Evolutionary conservation across 2,797 vertebrate species (phyloP).

Genomic region (Naso thynnoides): DNA sequence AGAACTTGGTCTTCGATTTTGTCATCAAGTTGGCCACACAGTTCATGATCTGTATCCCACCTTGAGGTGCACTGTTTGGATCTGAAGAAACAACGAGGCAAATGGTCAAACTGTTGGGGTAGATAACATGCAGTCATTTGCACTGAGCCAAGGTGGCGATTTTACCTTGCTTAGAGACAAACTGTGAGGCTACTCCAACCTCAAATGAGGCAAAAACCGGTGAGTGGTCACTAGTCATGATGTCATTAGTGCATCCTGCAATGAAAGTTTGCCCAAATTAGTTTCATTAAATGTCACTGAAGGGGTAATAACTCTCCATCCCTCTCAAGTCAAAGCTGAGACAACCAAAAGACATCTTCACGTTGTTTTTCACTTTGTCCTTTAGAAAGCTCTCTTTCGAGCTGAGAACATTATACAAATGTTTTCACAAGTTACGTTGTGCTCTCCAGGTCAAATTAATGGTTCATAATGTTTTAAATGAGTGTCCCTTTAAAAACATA

Average conservation of each 20-base stretch:
- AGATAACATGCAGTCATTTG: not conserved
- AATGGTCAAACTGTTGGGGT: not conserved
- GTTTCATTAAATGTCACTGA: no score
- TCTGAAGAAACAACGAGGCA: slow-evolving; percentile 74
- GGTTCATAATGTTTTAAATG: no score
- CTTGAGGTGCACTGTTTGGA: slow-evolving; percentile 87
- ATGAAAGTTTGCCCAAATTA: slow-evolving; percentile 10
- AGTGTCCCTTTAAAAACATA: not conserved
- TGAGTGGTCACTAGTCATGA: slow-evolving; percentile 97
- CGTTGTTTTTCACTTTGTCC: not conserved
- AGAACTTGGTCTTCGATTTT: slow-evolving; percentile 98
- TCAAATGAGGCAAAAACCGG: slow-evolving; percentile 98
- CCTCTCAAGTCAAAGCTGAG: not conserved
- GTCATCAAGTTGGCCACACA: slow-evolving; percentile 91
- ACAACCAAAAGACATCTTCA: not conserved
- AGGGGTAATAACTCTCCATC: not conserved
- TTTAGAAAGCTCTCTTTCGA: not conserved
- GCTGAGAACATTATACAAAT: not conserved
- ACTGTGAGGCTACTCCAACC: slow-evolving; percentile 96
- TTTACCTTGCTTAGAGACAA: slow-evolving; percentile 95
- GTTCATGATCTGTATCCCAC: slow-evolving; percentile 93
- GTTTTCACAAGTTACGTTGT: not conserved
- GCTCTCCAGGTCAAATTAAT: no score
- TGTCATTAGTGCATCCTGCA: slow-evolving; percentile 94
- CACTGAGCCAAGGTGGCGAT: not conserved